These are phyloP conservation scores for Orbicella faveolata DNA, from an alignment of 64 coral and sea anemone genomes.

Conservation along the genomic window DNA sequence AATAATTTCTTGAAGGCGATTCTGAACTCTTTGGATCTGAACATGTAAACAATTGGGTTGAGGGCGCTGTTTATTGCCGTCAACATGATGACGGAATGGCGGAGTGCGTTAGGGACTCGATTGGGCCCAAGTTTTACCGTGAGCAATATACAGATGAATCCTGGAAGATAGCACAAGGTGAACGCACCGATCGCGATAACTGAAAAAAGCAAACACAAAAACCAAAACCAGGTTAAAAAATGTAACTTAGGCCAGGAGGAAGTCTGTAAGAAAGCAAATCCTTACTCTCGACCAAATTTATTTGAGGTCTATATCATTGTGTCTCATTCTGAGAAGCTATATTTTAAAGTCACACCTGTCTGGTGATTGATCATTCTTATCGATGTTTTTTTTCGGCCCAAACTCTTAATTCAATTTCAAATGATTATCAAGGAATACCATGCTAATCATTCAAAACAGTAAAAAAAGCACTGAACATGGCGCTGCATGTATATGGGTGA, in stretches of 20 bases:
- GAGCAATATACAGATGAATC: neutral
- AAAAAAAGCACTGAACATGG: no score
- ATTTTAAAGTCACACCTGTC: no score
- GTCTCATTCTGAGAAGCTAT: neutral
- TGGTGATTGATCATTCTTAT: no score
- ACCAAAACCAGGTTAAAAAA: no score
- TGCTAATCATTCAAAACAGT: no score
- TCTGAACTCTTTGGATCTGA: slow-evolving; percentile 5
- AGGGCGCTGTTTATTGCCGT: neutral
- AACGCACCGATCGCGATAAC: slow-evolving; percentile 1
- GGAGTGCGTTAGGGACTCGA: neutral
- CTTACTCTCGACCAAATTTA: neutral
- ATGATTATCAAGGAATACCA: no score
- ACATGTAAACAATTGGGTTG: slow-evolving; percentile 10
- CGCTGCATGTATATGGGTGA: no score
- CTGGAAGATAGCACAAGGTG: neutral
- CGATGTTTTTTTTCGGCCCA: no score
- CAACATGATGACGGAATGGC: neutral
- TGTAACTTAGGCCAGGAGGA: neutral
- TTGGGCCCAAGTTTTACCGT: neutral
- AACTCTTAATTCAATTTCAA: no score
- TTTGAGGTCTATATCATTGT: neutral
- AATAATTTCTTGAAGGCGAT: neutral
- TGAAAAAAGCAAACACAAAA: neutral
- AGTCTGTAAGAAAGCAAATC: no score